Evolutionary conservation across 2,797 vertebrate genomes (phyloP).

Genomic region (Nyctalus aviator): DNA sequence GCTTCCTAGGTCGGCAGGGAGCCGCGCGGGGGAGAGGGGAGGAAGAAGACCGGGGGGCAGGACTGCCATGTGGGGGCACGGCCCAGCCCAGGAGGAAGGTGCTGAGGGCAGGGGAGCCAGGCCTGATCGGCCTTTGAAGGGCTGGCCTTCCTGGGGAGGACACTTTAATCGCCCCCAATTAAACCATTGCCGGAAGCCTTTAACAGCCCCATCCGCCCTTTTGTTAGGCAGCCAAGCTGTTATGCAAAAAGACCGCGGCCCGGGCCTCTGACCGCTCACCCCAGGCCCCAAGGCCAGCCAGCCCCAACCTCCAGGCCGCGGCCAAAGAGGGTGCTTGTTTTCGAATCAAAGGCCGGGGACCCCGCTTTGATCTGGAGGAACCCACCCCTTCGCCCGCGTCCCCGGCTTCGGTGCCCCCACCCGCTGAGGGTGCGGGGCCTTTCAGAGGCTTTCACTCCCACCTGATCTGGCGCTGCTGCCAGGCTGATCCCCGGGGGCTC

Average conservation of each 20-base stretch:
- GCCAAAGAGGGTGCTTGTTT: conserved; percentile 32
- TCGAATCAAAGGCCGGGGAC: conserved; percentile 72
- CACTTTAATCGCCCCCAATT: conserved; percentile 82
- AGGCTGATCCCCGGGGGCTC: not conserved
- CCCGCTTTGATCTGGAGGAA: conserved; percentile 75
- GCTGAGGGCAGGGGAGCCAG: conserved; percentile 31
- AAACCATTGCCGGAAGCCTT: conserved; percentile 82
- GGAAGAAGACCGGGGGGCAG: not conserved
- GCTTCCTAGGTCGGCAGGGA: conserved; percentile 35
- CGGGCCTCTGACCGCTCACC: conserved; percentile 43
- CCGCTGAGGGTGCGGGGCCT: not conserved
- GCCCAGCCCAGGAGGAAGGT: not conserved
- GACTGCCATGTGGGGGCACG: not conserved
- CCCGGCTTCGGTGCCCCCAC: not conserved
- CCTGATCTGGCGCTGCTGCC: not conserved
- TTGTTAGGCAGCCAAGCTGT: conserved; percentile 78
- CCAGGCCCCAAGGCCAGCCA: conserved; percentile 56
- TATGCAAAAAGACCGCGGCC: conserved; percentile 64
- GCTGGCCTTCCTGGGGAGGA: conserved; percentile 72
- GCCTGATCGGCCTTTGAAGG: conserved; percentile 74
- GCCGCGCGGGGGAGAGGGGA: not conserved
- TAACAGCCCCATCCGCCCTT: conserved; percentile 78
- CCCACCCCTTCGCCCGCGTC: conserved; percentile 7
- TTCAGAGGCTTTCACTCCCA: not conserved
- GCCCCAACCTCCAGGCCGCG: not conserved